Base-by-base conservation (phyloP, 2,113 vertebrate species). In the Eurystomus gularis region DNA sequence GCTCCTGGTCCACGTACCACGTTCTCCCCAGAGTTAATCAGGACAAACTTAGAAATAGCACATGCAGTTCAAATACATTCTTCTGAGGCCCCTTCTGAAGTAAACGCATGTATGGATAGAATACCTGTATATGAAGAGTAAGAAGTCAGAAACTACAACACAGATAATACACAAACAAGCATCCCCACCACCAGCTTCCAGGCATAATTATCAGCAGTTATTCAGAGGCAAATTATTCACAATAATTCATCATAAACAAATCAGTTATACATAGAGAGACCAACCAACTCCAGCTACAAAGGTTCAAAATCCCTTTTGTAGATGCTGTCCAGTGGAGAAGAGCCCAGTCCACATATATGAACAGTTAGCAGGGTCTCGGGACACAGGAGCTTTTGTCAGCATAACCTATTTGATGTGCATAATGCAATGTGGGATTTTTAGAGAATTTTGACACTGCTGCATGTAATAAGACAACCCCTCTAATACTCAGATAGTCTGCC, bases 271-370 rank as follows among this genome's bases (percentile, higher is more conserved):
- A 29, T 10, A 65, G 64, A 58, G 28, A 66, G 23, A 75, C 37
- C 46, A 58, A 75, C 1, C 37, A 68, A 11, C 10, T 49, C 46
- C 72, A 86, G 60, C 19, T 71, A 18, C 25, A 62, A 62, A 79
- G 25, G 33, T n/a, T 79, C 61, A 39, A 46, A 86, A 66, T 16
- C 14, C 17, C 60, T 75, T 91, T 75, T 44, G 42, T 14, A n/a
- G 51, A 9, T 31, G 28, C 19, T 33, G 77, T 11, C 5, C 7
- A 7, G 44, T 26, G 77, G 71, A 86, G 44, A n/a, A 81, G 54
- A 81, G 11, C 17, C 11, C 37, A 65, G 39, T 46, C 15, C 35
- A 31, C 1, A 5, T 20, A 24, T 0, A 29, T 0, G 17, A 70
- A 35, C 58, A 57, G 6, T 64, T 52, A 4, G 5, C 5, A 46